phyloP scores from a whole-genome alignment of 2,113 vertebrate genomes.

The Gallinago paraguaiae region DNA sequence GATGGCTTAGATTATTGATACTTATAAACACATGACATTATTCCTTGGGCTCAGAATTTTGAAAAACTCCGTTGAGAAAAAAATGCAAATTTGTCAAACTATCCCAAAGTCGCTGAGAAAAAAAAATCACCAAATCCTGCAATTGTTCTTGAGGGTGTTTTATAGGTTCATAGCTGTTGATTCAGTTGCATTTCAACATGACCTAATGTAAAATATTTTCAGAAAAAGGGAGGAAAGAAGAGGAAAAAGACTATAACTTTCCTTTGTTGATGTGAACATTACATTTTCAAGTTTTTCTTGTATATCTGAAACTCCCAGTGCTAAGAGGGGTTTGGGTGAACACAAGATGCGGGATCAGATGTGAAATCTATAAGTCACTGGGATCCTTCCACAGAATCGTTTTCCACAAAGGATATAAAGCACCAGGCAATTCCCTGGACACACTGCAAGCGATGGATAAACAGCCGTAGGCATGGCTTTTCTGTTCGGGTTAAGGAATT shows the following conservation, averaged over 20 bases:
- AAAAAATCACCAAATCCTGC: slow-evolving; percentile 57
- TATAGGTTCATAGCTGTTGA: slow-evolving; percentile 45
- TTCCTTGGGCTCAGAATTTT: slow-evolving; percentile 71
- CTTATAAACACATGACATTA: slow-evolving; percentile 87
- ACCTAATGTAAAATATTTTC: slow-evolving; percentile 56
- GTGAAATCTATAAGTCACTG: slow-evolving; percentile 2
- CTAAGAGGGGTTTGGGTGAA: background rate
- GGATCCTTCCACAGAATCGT: background rate
- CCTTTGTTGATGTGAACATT: background rate
- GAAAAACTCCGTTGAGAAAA: slow-evolving; percentile 69
- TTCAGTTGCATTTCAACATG: slow-evolving; percentile 49
- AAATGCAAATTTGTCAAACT: slow-evolving; percentile 69
- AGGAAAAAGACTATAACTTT: background rate
- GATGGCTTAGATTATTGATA: slow-evolving; percentile 90
- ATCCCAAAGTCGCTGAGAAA: slow-evolving; percentile 20
- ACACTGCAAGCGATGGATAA: slow-evolving; percentile 20
- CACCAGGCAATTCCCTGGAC: slow-evolving; percentile 3
- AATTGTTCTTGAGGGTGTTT: slow-evolving; percentile 56
- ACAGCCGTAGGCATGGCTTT: slow-evolving; percentile 26
- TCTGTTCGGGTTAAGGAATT: slow-evolving; percentile 20
- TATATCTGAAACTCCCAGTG: slow-evolving; percentile 22
- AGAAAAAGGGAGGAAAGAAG: slow-evolving; percentile 23
- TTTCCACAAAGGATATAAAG: background rate
- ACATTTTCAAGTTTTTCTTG: background rate
- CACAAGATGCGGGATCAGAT: background rate